A percentile compares a stretch with the other conserved stretches of the same genome.
Conservation (phyloP, 2,888 invertebrate species). For the Noctua janthe region DNA sequence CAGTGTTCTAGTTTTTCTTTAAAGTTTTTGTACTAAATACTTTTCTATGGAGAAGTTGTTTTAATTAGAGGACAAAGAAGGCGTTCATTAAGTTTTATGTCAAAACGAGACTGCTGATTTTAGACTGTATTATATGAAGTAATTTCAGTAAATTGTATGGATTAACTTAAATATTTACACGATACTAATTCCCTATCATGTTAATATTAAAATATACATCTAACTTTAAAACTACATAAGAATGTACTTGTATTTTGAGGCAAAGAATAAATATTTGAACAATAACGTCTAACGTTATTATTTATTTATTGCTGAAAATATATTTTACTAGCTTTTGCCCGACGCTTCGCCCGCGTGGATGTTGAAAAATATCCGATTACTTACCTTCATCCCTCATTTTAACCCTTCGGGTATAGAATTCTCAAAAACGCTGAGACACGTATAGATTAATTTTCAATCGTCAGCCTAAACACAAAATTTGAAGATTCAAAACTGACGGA, state of each 20-base stretch:
- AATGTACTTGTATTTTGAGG: neutral
- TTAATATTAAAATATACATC: neutral
- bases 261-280: neutral
- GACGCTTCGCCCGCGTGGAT: no score
- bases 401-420: no score
- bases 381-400: no score
- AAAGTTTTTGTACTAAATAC: conserved; percentile 37
- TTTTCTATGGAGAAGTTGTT: conserved; percentile 9
- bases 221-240: neutral
- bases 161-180: neutral
- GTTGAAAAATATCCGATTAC: no score
- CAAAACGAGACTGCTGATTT: neutral
- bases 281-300: neutral
- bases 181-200: neutral
- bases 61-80: conserved; percentile 31
- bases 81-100: conserved; percentile 11
- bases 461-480: no score
- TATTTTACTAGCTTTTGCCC: neutral
- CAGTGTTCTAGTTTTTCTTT: conserved; percentile 29
- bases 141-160: neutral
- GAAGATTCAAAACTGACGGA: no score
- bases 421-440: no score
- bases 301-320: neutral
- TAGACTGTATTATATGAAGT: neutral
- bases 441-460: no score